These are phyloP conservation scores for Dioctria linearis DNA, from an alignment of 2,888 invertebrate genomes.

Conservation along the genomic window DNA sequence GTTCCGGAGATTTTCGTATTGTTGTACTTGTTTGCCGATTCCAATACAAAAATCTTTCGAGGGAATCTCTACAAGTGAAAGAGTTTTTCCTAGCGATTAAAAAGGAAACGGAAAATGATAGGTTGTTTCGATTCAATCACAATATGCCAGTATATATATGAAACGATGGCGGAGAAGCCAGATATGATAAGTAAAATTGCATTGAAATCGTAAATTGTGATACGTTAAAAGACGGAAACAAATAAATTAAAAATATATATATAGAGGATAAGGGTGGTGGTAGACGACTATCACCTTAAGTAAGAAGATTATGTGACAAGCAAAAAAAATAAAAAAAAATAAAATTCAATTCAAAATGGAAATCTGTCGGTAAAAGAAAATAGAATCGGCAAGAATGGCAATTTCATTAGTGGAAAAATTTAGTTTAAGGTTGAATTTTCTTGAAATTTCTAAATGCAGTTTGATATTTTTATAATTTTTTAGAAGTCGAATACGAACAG, in stretches of 20 bases:
- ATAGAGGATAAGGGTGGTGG: not conserved
- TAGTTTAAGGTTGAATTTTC: too few relatives aligned
- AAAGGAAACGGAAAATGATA: constrained; percentile 49
- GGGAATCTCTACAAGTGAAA: constrained; percentile 59
- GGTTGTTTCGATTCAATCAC: constrained; percentile 14
- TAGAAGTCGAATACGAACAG: too few relatives aligned
- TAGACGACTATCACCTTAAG: not conserved
- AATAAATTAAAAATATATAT: not conserved
- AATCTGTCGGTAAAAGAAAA: not conserved
- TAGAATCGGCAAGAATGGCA: too few relatives aligned
- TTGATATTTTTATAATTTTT: too few relatives aligned
- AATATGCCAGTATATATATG: not conserved
- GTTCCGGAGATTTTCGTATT: constrained; percentile 9
- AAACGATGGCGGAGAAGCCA: constrained; percentile 17
- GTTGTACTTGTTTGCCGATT: not conserved
- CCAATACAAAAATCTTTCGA: constrained; percentile 40
- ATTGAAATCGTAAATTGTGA: constrained; percentile 10
- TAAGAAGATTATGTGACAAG: constrained; percentile 38
- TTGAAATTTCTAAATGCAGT: too few relatives aligned
- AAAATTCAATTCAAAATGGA: not conserved
- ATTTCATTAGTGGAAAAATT: too few relatives aligned
- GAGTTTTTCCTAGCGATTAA: constrained; percentile 51
- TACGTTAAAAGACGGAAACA: not conserved
- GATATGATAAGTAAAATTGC: constrained; percentile 31
- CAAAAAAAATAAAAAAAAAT: not conserved